phyloP scores from a whole-genome alignment of 2,113 vertebrate genomes.

The Tyto alba region DNA sequence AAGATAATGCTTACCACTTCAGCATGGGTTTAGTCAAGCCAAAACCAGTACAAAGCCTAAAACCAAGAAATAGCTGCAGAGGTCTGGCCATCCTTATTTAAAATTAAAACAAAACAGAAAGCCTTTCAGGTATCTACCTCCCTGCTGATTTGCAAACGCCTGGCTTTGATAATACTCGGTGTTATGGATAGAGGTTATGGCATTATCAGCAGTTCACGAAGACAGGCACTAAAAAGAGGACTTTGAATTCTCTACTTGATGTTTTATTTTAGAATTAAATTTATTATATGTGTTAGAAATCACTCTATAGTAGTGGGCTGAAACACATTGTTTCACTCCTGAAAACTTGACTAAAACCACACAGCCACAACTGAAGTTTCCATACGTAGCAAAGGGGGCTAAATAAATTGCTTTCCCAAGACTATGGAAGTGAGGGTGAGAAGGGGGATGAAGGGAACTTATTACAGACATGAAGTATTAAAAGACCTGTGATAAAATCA shows the following conservation, averaged over 20 bases:
- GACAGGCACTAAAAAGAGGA: neutral
- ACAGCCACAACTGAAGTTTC: neutral
- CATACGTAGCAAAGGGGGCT: neutral
- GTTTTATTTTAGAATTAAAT: neutral
- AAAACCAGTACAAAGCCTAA: neutral
- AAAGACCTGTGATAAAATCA: neutral
- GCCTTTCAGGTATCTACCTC: neutral
- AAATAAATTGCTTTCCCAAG: neutral
- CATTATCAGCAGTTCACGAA: neutral
- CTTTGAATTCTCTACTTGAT: neutral
- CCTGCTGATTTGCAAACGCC: neutral
- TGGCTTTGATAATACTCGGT: neutral
- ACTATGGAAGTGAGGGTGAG: neutral
- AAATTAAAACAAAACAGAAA: neutral
- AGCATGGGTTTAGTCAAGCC: neutral
- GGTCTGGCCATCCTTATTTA: neutral
- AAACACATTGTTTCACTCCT: neutral
- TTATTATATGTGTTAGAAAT: neutral
- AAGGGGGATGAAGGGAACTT: neutral
- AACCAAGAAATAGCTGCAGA: neutral
- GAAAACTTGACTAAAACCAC: neutral
- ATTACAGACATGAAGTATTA: neutral
- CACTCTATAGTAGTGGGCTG: neutral
- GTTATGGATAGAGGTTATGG: neutral
- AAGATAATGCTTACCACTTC: neutral